Evolutionary conservation across 2,113 vertebrate genomes (phyloP).

Genomic region (Onychostoma macrolepis): DNA sequence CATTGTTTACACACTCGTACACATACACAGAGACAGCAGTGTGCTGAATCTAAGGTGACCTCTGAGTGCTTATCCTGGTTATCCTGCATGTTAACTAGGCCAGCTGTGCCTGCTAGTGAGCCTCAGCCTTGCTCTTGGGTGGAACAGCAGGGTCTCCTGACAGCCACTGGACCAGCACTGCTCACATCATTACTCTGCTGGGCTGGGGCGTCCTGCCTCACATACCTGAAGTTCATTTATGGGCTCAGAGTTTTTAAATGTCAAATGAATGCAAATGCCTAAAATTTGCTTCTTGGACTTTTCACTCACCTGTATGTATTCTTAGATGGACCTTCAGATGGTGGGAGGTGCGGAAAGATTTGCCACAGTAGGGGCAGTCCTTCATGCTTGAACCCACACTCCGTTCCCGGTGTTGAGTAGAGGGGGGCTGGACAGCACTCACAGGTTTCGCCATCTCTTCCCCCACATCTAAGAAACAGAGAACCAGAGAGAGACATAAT

Average conservation of each 20-base stretch:
- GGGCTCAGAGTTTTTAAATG: neutral
- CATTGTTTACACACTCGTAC: neutral
- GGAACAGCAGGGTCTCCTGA: conserved; percentile 48
- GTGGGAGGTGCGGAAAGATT: conserved; percentile 97
- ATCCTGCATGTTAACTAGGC: conserved; percentile 71
- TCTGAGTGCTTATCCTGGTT: conserved; percentile 63
- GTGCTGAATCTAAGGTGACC: conserved; percentile 59
- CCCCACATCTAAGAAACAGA: conserved; percentile 87
- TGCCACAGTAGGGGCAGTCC: conserved; percentile 98
- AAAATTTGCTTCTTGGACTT: neutral
- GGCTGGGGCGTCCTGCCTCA: conserved; percentile 50
- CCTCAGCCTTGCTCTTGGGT: conserved; percentile 57
- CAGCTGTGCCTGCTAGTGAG: conserved; percentile 67
- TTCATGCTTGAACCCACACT: conserved; percentile 93
- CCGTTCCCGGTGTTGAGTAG: conserved; percentile 88
- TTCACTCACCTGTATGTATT: conserved; percentile 93
- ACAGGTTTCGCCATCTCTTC: conserved; percentile 90
- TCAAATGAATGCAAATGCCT: neutral
- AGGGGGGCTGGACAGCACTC: conserved; percentile 82
- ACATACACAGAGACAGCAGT: conserved; percentile 19
- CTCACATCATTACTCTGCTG: conserved; percentile 72
- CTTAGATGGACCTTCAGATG: conserved; percentile 99
- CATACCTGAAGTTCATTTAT: conserved; percentile 33
- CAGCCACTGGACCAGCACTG: conserved; percentile 55
- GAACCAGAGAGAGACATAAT: conserved; percentile 63